Evolutionary conservation across 1,140 invertebrate species (phyloP), one percentile per base, ranked within the genome.

Genomic region (Akabosia matsudoensis): DNA sequence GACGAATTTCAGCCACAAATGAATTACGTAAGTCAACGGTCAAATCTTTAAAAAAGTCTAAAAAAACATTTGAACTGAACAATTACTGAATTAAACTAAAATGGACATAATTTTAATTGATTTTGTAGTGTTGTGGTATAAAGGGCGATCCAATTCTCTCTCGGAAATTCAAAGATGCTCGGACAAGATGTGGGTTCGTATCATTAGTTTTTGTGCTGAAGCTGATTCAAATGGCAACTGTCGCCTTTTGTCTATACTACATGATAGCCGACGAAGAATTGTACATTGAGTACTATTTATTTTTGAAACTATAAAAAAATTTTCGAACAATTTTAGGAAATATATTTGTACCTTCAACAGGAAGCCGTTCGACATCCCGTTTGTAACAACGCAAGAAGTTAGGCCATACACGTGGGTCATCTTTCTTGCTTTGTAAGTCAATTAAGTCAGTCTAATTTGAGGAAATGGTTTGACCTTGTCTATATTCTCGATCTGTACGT

Each of bases 61-160:
- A 3, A 13, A 56, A 7, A 18, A 18, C 56, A 54, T 56, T 56
- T 30, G 4, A 33, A 4, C 30, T 56, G 10, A 14, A 1, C 14
- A 34, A 56, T 18, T 33, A 22, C 28, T n/a, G 14, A 10, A 73
- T 71, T 56, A 31, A 33, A 14, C 0, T 33, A 22, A 14, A 52
- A 22, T 54, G 2, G n/a, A 22, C 31, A 1, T 74, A 2, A n/a
- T 54, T 74, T 14, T 54, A 26, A 45, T n/a, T 54, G 30, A n/a
- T n/a, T n/a, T 75, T 54, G 70, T 18, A 77, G 76, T 77, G 76
- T 71, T 77, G 76, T 52, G 76, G 76, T 13, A 71, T 52, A 13
- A 70, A 52, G 74, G 73, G 76, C 10, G 73, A 51, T 54, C 54
- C n/a, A 70, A 51, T 54, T 28, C 33, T 30, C 18, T 77, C n/a